Conservation (phyloP, 2,797 vertebrate species). For the Microtus californicus region DNA sequence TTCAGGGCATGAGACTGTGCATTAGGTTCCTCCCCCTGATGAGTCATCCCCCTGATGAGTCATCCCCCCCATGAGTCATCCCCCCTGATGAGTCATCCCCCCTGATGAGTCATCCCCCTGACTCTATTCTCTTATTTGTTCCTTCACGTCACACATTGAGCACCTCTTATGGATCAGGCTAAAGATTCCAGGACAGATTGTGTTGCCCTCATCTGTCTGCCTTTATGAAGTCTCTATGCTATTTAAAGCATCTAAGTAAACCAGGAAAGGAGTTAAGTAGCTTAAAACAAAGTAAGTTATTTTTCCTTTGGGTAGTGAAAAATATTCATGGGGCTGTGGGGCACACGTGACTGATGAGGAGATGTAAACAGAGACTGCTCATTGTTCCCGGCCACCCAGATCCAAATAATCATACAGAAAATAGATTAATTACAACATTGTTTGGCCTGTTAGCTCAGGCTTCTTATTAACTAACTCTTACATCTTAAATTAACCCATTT, state of each 20-base stretch:
- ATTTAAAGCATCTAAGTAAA: background rate
- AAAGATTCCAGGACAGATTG: background rate
- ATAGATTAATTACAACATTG: no score
- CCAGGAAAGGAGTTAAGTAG: background rate
- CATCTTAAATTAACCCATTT: no score
- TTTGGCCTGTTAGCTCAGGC: no score
- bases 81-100: background rate
- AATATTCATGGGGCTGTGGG: background rate
- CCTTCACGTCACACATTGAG: background rate
- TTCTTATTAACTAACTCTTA: no score
- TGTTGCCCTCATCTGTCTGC: background rate
- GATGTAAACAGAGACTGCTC: no score
- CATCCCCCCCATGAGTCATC: background rate
- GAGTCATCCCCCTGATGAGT: background rate
- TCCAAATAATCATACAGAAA: no score
- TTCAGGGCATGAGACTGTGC: background rate
- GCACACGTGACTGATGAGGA: background rate
- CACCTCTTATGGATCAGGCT: background rate
- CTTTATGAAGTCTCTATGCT: conserved; percentile 6
- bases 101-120: background rate
- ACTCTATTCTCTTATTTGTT: background rate
- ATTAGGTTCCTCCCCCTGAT: no score
- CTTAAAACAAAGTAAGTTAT: background rate
- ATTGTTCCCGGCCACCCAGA: no score
- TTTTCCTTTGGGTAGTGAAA: background rate